Percentiles rank a stretch among this genome's conserved stretches.
Evolutionary conservation across 2,797 vertebrate genomes (phyloP).

Genomic region (Megalops cyprinoides): DNA sequence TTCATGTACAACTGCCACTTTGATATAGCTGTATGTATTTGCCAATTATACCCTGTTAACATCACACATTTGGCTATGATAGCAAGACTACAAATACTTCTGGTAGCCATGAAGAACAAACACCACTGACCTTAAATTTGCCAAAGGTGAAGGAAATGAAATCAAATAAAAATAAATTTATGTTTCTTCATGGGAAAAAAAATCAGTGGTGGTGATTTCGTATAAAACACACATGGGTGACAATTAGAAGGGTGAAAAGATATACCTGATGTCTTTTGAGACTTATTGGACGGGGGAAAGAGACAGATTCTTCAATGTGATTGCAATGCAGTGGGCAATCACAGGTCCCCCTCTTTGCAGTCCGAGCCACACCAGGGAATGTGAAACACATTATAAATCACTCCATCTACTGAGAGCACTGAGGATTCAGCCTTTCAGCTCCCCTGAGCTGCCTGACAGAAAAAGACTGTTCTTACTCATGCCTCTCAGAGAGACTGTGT

Average conservation of each 20-base stretch:
- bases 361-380: conserved; percentile 50
- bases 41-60: neutral
- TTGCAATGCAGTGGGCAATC: conserved; percentile 53
- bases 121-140: neutral
- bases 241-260: neutral
- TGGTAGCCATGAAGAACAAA: neutral
- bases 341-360: conserved; percentile 69
- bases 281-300: neutral
- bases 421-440: conserved; percentile 58
- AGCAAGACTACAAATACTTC: neutral
- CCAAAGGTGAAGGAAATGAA: conserved; percentile 2
- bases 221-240: neutral
- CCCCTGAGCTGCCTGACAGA: conserved; percentile 70
- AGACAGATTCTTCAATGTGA: conserved; percentile 34
- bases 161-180: neutral
- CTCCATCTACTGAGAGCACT: conserved; percentile 67
- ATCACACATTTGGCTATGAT: neutral
- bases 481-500: conserved; percentile 45
- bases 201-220: neutral
- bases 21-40: too few relatives aligned
- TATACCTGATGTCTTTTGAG: neutral
- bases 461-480: conserved; percentile 67
- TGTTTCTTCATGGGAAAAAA: neutral
- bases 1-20: too few relatives aligned
- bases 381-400: conserved; percentile 69